Evolutionary conservation across 2,797 vertebrate species (phyloP), one percentile per base, ranked within the genome.

Genomic region (Sebastes itinus): DNA sequence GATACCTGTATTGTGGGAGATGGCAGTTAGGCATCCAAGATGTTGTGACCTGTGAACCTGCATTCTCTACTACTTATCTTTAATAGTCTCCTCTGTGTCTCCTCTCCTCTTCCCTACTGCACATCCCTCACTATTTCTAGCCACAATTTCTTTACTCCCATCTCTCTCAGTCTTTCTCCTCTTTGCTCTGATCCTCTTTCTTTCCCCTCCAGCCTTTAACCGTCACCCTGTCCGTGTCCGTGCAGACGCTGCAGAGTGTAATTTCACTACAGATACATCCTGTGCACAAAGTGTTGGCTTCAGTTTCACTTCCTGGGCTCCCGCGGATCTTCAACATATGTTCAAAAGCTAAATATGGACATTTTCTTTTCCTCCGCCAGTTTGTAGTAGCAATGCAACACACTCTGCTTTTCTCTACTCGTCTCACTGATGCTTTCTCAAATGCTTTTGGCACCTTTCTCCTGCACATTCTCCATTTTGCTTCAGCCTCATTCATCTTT

Each of bases 301-400:
- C 46, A 62, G 27, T 81, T 79, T 78, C 78, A 80, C 87, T 92
- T 92, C 93, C 92, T 69, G 80, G 78, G 77, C 86, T 85, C 90
- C 92, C 28, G 86, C 75, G 81, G 90, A 74, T 90, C 63, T 69
- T 69, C 69, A 83, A 76, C 93, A 94, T 92, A 91, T 92, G 93
- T 82, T 92, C 87, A 71, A 49, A 74, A 75, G 87, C 89, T 92
- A 92, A 93, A 94, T 83, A 83, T 83, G 81, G 83, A 63, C 58
- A 67, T 68, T 88, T 69, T 10, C 3, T 49, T 89, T 83, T 80
- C 73, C 73, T 66, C 72, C 22, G 28, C 54, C 38, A 22, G 20
- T 85, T 77, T 79, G n/a, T 32, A 65, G 49, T n/a, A 52, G 69
- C 72, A 77, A 54, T 72, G 62, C 27, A 13, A 74, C 81, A 74